Evolutionary conservation across 1,140 invertebrate genomes (phyloP), one percentile per base, ranked within the genome.

Genomic region (Philotrypesis tridentata): DNA sequence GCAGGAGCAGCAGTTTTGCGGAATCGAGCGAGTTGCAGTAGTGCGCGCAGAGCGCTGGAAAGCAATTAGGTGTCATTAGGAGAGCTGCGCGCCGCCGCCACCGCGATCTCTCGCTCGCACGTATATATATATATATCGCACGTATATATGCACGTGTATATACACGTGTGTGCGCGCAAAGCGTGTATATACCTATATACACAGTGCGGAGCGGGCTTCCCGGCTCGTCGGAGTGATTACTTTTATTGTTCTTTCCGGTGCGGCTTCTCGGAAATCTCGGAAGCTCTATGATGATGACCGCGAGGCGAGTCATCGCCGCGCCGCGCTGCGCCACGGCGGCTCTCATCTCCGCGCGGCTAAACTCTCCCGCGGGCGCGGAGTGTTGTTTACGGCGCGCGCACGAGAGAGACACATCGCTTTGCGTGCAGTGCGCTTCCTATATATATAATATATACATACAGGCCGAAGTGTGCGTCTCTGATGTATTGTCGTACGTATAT

Each of bases 231-330:
- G 89, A 89, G 85, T 87, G 89, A 91, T 92, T 91, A 91, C 88
- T 90, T 90, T 91, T 89, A 92, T 92, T 92, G 91, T 91, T 89
- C 89, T 89, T 91, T 92, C 91, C 91, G 90, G 90, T 85, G 87
- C 82, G 83, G 85, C 40, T 92, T 92, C 91, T 91, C 67, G 84
- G 90, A 92, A 92, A 91, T 91, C 91, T 89, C 88, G 88, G 88
- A 85, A 90, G 86, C 55, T 79, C 23, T 17, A 67, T 48, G 43
- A 71, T 60, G 76, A 68, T 37, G 76, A 31, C 25, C 61, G 33
- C 31, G 68, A 71, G 23, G 0, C 33, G 33, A 72, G 11, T 33
- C 67, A 70, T 33, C 67, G 31, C 67, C 12, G 14, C 1, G 7
- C 9, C 14, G 5, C 5, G n/a, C n/a, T n/a, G n/a, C n/a, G n/a